phyloP scores from a whole-genome alignment of 2,113 vertebrate genomes.

The Columba livia region DNA sequence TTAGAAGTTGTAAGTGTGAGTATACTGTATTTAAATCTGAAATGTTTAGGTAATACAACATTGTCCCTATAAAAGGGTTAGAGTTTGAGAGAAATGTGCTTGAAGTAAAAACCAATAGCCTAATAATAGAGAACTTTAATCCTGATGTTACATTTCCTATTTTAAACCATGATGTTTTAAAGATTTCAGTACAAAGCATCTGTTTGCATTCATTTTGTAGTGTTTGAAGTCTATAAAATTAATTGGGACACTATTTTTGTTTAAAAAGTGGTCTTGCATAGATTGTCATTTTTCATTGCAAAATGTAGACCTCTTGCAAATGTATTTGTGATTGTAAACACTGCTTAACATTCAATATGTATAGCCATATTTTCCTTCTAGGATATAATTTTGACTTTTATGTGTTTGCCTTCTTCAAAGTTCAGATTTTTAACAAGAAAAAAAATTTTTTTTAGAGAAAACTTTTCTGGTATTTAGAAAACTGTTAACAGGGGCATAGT shows the following conservation, averaged over 20 bases:
- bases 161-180: not conserved
- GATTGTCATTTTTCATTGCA: not conserved
- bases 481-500: not conserved
- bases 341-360: not conserved
- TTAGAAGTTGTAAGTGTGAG: not conserved
- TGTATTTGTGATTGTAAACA: not conserved
- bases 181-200: not conserved
- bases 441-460: not conserved
- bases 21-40: too few species aligned
- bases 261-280: not conserved
- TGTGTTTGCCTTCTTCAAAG: not conserved
- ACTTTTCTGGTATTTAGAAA: not conserved
- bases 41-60: not conserved
- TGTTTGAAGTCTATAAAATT: not conserved
- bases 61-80: not conserved
- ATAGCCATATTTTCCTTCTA: not conserved
- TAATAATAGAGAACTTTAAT: not conserved
- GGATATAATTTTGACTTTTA: not conserved
- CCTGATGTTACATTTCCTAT: not conserved
- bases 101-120: not conserved
- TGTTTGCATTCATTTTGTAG: not conserved
- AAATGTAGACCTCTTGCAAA: not conserved
- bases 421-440: not conserved
- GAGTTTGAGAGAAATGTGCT: not conserved
- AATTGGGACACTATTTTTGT: not conserved